Base-by-base conservation (phyloP, 2,797 vertebrate species). In the Xenopus petersii region DNA sequence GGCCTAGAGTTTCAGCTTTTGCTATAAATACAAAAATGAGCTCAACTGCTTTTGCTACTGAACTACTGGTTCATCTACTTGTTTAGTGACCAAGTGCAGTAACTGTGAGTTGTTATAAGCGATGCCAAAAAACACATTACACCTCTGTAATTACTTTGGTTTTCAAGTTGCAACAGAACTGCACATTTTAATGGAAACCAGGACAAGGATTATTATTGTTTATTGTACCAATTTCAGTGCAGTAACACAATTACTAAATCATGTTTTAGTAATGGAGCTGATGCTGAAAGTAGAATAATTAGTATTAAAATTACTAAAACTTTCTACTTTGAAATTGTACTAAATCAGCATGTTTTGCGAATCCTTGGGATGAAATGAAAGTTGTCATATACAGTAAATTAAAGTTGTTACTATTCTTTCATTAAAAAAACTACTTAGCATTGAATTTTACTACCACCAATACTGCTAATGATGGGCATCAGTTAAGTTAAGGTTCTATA, bases 211-310 rank as follows among this genome's bases (percentile, higher is more conserved):
- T 55, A 62, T 67, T 12, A 33, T 70, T 12, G 74, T 76, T 71
- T 64, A 70, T 59, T 11, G 54, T 63, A 48, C 63, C 68, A 70
- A 75, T 51, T 64, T 65, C 26, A 51, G 16, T 67, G 13, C 51
- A 33, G 36, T 71, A 61, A 62, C 60, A 59, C 26, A 71, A 67
- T 61, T 61, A 54, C 64, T 62, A 77, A 54, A 77, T 71, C 62
- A 71, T 59, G 49, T 48, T 70, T 75, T 48, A 54, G n/a, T 33
- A 71, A 71, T 63, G 33, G 46, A 49, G 56, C 56, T 71, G 64
- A 62, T 61, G n/a, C 47, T 67, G 17, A 47, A 55, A 61, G 24
- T 30, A 48, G 33, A 67, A 71, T 62, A 67, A 67, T 77, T 66
- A 67, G 56, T 15, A 67, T 62, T 67, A 62, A 77, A 71, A 71